These are phyloP conservation scores for Fregata magnificens DNA, from an alignment of 2,113 vertebrate genomes.

Conservation along the genomic window DNA sequence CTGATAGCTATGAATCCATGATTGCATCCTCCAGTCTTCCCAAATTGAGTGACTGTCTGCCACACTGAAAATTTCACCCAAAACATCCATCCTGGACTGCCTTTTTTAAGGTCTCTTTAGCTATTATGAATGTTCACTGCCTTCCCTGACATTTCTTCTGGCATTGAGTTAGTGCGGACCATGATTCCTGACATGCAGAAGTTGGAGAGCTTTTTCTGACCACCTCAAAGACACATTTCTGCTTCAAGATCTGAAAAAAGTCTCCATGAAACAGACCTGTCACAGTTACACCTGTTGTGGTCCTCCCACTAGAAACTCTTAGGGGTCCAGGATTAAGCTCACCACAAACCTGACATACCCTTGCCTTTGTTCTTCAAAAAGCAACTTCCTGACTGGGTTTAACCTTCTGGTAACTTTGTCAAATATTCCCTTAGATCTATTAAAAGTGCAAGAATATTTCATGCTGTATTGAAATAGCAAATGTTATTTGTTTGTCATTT, in stretches of 20 bases:
- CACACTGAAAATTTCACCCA: not conserved
- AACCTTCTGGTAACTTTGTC: not conserved
- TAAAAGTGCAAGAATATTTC: not conserved
- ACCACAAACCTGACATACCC: not conserved
- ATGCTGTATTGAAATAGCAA: not conserved
- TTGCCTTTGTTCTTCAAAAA: not conserved
- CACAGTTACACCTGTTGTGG: not conserved
- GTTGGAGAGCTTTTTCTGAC: not conserved
- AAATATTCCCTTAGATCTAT: not conserved
- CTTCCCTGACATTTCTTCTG: not conserved
- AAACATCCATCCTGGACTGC: not conserved
- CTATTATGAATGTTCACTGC: not conserved
- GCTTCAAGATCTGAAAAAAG: not conserved
- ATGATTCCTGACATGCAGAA: not conserved
- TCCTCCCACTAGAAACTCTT: not conserved
- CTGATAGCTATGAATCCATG: not conserved
- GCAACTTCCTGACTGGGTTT: not conserved
- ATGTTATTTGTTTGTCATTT: slow-evolving; percentile 30
- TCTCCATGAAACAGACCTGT: not conserved
- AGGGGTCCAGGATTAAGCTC: not conserved
- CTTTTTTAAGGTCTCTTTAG: not conserved
- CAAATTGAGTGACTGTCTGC: not conserved
- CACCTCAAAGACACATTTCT: not conserved
- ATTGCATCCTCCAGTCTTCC: not conserved
- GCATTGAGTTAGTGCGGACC: not conserved